These are phyloP conservation scores for Sarcophaga rosellei DNA, from an alignment of 2,888 invertebrate genomes.

Conservation along the genomic window DNA sequence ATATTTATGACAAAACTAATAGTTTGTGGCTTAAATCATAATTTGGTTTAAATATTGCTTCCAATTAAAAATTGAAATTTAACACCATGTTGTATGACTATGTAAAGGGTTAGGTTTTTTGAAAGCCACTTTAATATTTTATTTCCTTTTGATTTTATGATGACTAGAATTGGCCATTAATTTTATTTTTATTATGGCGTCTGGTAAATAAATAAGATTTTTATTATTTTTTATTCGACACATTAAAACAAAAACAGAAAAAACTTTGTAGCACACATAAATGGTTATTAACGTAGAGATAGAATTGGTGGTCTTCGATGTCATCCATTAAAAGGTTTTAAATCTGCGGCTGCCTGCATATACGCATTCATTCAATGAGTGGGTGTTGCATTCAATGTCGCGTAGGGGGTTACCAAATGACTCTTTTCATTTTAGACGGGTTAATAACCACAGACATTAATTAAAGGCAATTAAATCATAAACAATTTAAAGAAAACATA, in stretches of 20 bases:
- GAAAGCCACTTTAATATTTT: no score
- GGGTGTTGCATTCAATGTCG: no score
- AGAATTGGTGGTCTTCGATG: constrained; percentile 7
- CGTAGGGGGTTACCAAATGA: no score
- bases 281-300: not conserved
- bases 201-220: not conserved
- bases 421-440: constrained; percentile 17
- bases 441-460: constrained; percentile 47
- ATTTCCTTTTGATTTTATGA: no score
- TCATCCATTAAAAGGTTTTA: constrained; percentile 46
- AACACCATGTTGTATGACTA: no score
- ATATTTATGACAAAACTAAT: no score
- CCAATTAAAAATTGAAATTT: no score
- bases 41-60: no score
- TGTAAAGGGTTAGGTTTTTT: no score
- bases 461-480: not conserved
- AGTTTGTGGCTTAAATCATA: no score
- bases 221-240: constrained; percentile 5
- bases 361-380: no score
- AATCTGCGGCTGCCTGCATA: not conserved
- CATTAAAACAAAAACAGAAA: constrained; percentile 1
- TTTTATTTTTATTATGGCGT: constrained; percentile 25
- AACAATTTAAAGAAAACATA: no score
- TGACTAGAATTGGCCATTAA: constrained; percentile 15
- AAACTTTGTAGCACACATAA: not conserved